phyloP scores from a whole-genome alignment of 2,113 vertebrate species.

The Polypterus bichir region DNA sequence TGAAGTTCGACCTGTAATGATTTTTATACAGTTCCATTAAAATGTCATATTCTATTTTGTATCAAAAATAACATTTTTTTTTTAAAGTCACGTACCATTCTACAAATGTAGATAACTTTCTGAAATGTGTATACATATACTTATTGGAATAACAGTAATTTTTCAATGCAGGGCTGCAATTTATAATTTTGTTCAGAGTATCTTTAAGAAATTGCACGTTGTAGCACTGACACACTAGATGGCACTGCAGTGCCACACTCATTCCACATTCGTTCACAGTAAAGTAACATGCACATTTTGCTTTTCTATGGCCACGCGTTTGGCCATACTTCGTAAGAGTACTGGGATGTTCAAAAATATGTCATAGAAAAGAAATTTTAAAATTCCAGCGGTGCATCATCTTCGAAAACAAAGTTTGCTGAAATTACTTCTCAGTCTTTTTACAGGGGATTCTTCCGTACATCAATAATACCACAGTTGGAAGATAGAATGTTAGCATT shows the following conservation, averaged over 20 bases:
- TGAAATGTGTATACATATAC: too few species aligned
- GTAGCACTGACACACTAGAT: not conserved
- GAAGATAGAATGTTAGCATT: constrained; percentile 35
- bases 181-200: too few species aligned
- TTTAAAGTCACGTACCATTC: too few species aligned
- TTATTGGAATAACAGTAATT: too few species aligned
- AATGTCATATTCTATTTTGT: too few species aligned
- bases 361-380: not conserved
- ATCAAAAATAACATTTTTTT: too few species aligned
- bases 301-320: not conserved
- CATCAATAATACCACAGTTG: constrained; percentile 67
- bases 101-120: too few species aligned
- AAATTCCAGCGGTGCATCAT: not conserved
- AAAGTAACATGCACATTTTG: not conserved
- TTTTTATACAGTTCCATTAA: too few species aligned
- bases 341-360: not conserved
- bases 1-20: too few species aligned
- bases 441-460: constrained; percentile 79
- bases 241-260: not conserved
- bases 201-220: too few species aligned
- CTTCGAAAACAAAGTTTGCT: not conserved
- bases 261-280: not conserved
- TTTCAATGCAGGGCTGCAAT: too few species aligned
- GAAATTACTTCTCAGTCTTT: not conserved
- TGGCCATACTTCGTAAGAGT: not conserved